Evolutionary conservation across 2,797 vertebrate genomes (phyloP), one percentile per base, ranked within the genome.

Genomic region (Danio albolineatus): DNA sequence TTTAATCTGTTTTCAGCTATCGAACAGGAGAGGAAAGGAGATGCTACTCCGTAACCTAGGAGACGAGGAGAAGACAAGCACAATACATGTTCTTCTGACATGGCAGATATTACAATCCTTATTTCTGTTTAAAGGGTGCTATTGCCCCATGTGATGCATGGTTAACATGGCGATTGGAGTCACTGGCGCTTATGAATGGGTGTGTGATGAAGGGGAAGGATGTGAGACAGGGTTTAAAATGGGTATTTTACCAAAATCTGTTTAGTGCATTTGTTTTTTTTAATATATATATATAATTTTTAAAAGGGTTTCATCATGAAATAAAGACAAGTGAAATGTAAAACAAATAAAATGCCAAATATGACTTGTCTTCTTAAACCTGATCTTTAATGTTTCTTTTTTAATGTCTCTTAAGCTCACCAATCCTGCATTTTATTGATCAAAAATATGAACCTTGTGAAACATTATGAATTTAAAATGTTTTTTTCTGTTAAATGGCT

Each of bases 1-100:
- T 67, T 28, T 28, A 6, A 43, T 69, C 17, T 69, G 80, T 73
- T 90, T 88, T 14, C 91, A 95, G 94, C 92, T 79, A 95, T 95
- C 19, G 94, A 95, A 83, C 93, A 95, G 83, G 93, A 95, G 86
- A 93, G 93, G 88, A 95, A 94, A 93, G 93, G 92, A 73, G 93
- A 95, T 43, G 91, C 91, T 87, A 93, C 93, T 75, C 93, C 93
- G 86, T 95, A 91, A 94, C 86, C 87, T 78, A 76, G 70, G 61
- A 90, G 86, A 89, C 87, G 84, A 88, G 0, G 84, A 89, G 75
- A 87, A 86, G 79, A 82, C 85, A 86, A 88, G 90, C 91, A 87
- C 78, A 80, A 75, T 87, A 87, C 85, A 91, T 89, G 90, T 86
- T 86, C 84, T 88, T 86, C 82, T 87, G 90, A 91, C 91, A 91